Percentiles rank a stretch among this genome's conserved stretches.
phyloP scores from a whole-genome alignment of 2,888 invertebrate genomes.

The Euzetes globulus region DNA sequence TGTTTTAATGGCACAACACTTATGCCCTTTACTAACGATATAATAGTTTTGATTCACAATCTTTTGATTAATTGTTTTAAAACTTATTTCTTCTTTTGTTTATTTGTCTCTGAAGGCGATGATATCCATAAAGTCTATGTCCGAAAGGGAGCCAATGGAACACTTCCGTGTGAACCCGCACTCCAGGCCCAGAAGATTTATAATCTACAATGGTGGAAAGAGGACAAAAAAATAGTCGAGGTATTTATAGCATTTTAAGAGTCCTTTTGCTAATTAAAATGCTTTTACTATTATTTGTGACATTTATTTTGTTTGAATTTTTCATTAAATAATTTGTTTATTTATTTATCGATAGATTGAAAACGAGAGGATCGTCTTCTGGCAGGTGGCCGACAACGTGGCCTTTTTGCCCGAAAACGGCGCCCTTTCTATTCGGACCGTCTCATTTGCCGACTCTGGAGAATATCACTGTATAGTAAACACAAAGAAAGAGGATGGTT shows the following conservation, averaged over 20 bases:
- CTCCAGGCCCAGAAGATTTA: slow-evolving; percentile 38
- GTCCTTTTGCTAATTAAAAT: neutral
- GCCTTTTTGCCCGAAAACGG: slow-evolving; percentile 39
- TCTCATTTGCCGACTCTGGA: slow-evolving; percentile 39
- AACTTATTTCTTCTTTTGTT: neutral
- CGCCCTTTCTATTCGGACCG: slow-evolving; percentile 37
- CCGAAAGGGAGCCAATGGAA: slow-evolving; percentile 39
- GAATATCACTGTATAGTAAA: slow-evolving; percentile 41
- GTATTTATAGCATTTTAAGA: slow-evolving; percentile 11
- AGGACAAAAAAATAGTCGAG: slow-evolving; percentile 40
- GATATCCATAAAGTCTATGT: slow-evolving; percentile 40
- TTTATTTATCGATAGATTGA: slow-evolving; percentile 28
- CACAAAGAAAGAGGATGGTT: slow-evolving; percentile 38
- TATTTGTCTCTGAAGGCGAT: slow-evolving; percentile 25
- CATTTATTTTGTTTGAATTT: neutral
- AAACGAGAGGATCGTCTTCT: slow-evolving; percentile 34
- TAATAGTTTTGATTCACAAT: neutral
- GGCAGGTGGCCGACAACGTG: slow-evolving; percentile 41
- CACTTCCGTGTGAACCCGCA: slow-evolving; percentile 39
- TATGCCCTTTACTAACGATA: neutral
- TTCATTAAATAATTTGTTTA: neutral
- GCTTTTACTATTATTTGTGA: slow-evolving; percentile 10
- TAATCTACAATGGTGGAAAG: slow-evolving; percentile 41
- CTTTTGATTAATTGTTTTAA: neutral
- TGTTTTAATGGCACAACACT: neutral